These are phyloP conservation scores for Venusia cambrica DNA, from an alignment of 2,888 invertebrate species.

Conservation along the genomic window DNA sequence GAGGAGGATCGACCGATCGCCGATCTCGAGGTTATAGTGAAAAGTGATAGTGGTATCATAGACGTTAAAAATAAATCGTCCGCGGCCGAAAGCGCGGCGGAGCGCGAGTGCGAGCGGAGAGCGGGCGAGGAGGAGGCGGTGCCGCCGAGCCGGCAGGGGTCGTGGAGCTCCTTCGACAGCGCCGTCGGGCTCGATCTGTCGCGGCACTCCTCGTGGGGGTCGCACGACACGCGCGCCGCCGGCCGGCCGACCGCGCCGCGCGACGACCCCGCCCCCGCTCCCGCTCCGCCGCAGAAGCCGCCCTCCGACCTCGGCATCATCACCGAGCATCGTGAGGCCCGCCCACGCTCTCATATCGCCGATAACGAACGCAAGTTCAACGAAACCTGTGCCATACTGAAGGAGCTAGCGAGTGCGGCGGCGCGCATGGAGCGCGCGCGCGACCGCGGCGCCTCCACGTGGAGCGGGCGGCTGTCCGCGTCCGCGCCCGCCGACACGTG, in stretches of 20 bases:
- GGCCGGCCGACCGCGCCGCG: constrained; percentile 36
- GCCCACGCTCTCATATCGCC: constrained; percentile 39
- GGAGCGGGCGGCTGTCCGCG: constrained; percentile 78
- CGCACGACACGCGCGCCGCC: constrained; percentile 83
- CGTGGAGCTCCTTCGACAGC: constrained; percentile 90
- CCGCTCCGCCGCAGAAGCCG: no score
- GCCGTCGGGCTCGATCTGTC: constrained; percentile 87
- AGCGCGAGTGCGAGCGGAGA: constrained; percentile 80
- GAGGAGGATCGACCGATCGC: constrained; percentile 58
- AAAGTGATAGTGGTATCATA: constrained; percentile 75
- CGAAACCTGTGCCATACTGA: constrained; percentile 83
- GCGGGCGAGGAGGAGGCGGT: constrained; percentile 49
- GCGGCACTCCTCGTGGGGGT: constrained; percentile 91
- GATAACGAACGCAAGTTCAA: constrained; percentile 71
- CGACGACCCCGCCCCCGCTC: constrained; percentile 67
- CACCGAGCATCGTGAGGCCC: constrained; percentile 53
- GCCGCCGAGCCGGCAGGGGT: constrained; percentile 83
- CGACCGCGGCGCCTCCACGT: constrained; percentile 59
- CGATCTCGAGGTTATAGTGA: constrained; percentile 69
- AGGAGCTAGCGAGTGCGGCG: constrained; percentile 72
- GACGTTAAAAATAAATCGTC: constrained; percentile 62
- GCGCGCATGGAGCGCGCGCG: constrained; percentile 61
- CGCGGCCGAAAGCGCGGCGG: constrained; percentile 84
- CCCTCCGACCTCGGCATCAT: constrained; percentile 60
- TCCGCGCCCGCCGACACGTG: constrained; percentile 84